phyloP scores from a whole-genome alignment of 1,140 invertebrate genomes.

The Pseudomyrmex gracilis region DNA sequence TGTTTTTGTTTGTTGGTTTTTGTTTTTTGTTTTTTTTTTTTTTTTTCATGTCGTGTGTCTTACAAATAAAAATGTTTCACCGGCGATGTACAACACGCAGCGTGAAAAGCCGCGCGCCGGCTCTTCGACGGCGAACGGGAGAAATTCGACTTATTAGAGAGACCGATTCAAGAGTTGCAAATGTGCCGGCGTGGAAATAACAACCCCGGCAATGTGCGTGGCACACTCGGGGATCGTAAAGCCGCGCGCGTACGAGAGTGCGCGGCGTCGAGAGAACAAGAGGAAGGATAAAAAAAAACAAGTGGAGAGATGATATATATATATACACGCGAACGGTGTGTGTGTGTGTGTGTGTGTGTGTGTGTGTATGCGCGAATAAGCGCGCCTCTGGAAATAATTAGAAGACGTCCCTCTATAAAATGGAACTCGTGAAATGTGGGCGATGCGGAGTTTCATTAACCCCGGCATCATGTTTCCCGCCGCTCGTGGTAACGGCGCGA shows the following conservation, averaged over 20 bases:
- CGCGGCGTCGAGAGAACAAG: not conserved
- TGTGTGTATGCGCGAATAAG: slow-evolving; percentile 5
- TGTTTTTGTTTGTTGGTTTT: too few species aligned
- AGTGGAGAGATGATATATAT: too few species aligned
- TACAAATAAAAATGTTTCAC: too few species aligned
- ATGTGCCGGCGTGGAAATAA: slow-evolving; percentile 35
- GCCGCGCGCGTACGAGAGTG: not conserved
- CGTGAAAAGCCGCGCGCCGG: not conserved
- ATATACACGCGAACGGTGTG: not conserved
- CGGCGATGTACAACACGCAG: too few species aligned
- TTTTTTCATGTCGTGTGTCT: too few species aligned
- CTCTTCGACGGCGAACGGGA: not conserved
- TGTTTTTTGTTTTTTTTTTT: too few species aligned
- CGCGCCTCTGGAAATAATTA: slow-evolving; percentile 56
- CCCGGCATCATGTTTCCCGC: slow-evolving; percentile 47
- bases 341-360: too few species aligned
- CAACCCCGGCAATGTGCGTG: slow-evolving; percentile 20
- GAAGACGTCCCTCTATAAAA: slow-evolving; percentile 55
- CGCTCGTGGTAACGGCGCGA: slow-evolving; percentile 9
- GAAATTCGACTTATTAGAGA: slow-evolving; percentile 51
- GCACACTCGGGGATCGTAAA: slow-evolving; percentile 39
- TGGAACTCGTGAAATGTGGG: slow-evolving; percentile 56
- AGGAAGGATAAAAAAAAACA: not conserved
- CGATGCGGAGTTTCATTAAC: slow-evolving; percentile 58
- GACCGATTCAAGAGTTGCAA: not conserved